Percentiles rank a stretch among this genome's conserved stretches.
These are phyloP conservation scores for Anhinga rufa DNA, from an alignment of 2,113 vertebrate species.

Conservation along the genomic window DNA sequence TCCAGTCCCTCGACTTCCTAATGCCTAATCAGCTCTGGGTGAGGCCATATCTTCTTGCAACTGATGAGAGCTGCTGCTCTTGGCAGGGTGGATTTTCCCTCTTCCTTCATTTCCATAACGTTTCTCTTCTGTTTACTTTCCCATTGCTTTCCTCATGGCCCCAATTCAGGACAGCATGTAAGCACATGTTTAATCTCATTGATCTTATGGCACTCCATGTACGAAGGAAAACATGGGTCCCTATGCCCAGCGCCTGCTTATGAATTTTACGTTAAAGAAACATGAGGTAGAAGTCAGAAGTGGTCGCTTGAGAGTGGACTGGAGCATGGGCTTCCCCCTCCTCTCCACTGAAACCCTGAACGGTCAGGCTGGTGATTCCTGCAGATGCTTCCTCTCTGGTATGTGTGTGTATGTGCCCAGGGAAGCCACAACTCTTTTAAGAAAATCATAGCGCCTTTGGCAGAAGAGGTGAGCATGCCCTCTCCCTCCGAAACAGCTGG, in stretches of 20 bases:
- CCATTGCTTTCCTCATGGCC: slow-evolving; percentile 44
- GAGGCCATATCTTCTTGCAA: neutral
- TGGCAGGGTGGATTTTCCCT: slow-evolving; percentile 13
- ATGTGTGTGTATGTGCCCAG: neutral
- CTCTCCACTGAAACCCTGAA: neutral
- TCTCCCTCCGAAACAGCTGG: neutral
- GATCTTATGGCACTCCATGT: slow-evolving; percentile 10
- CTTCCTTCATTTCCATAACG: slow-evolving; percentile 50
- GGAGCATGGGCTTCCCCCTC: neutral
- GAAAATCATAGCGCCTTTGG: neutral
- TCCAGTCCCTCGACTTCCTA: neutral
- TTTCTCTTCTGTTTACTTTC: slow-evolving; percentile 51
- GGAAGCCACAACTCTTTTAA: neutral
- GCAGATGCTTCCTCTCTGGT: neutral
- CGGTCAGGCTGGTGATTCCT: neutral
- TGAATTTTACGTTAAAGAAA: neutral
- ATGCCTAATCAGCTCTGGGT: neutral
- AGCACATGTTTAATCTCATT: slow-evolving; percentile 52
- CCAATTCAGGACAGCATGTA: slow-evolving; percentile 42
- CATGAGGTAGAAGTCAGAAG: neutral
- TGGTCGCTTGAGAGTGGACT: neutral
- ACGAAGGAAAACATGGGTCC: neutral
- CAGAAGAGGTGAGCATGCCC: neutral
- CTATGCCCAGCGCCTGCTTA: neutral
- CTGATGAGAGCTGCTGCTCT: neutral